Percentiles rank a stretch among this genome's conserved stretches.
phyloP scores from a whole-genome alignment of 2,797 vertebrate species.

The Scomberomorus guttatus region DNA sequence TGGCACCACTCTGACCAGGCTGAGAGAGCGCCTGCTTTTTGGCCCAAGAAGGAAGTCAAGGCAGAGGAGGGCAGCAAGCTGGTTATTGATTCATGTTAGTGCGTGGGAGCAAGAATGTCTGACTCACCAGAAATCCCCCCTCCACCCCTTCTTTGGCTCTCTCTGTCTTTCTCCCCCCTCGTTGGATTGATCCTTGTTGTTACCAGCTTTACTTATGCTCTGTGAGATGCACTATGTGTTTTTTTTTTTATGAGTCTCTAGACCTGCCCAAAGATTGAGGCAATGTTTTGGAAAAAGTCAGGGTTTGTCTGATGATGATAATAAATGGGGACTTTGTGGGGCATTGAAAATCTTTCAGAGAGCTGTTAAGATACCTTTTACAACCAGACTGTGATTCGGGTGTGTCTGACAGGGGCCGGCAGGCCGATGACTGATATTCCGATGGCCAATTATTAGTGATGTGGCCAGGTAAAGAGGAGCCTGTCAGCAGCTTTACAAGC shows the following conservation, averaged over 20 bases:
- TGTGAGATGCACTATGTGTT: conserved; percentile 50
- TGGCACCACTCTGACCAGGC: conserved; percentile 71
- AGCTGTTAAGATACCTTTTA: conserved; percentile 69
- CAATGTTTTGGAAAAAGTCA: conserved; percentile 73
- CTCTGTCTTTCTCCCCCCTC: conserved; percentile 32
- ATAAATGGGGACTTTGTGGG: conserved; percentile 59
- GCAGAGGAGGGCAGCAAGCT: conserved; percentile 70
- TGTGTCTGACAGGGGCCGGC: conserved; percentile 67
- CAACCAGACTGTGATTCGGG: conserved; percentile 60
- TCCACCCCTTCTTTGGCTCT: conserved; percentile 41
- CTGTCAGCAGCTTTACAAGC: conserved; percentile 79
- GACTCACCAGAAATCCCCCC: conserved; percentile 84
- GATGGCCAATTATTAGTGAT: conserved; percentile 79
- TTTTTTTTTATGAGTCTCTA: conserved; percentile 70
- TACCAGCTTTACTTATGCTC: conserved; percentile 72
- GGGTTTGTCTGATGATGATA: conserved; percentile 73
- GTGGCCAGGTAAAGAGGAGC: conserved; percentile 77
- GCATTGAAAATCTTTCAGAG: conserved; percentile 70
- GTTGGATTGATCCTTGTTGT: conserved; percentile 73
- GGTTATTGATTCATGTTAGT: conserved; percentile 86
- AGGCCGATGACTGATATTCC: conserved; percentile 77
- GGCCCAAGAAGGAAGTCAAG: conserved; percentile 70
- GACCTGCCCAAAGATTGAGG: conserved; percentile 60
- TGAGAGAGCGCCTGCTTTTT: conserved; percentile 62
- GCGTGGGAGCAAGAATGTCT: conserved; percentile 83